These are phyloP conservation scores for Lochmaea crataegi DNA, from an alignment of 2,888 invertebrate genomes.

Conservation along the genomic window DNA sequence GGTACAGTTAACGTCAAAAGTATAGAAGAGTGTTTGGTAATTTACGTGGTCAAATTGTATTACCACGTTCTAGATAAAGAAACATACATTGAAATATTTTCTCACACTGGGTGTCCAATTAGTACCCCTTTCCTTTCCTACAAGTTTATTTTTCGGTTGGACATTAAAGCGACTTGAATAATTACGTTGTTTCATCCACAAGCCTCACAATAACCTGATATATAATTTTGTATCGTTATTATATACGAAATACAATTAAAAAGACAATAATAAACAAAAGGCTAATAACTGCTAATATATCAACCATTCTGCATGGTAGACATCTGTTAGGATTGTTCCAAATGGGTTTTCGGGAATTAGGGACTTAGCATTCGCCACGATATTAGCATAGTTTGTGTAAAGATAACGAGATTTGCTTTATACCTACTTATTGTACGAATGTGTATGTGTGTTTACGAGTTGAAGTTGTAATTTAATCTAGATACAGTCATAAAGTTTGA, in stretches of 20 bases:
- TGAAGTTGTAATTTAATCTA: conserved; percentile 27
- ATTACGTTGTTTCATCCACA: no score
- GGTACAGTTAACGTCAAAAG: no score
- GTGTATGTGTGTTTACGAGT: conserved; percentile 12
- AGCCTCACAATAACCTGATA: no score
- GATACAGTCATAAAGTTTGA: conserved; percentile 5
- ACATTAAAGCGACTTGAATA: no score
- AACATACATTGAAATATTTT: no score
- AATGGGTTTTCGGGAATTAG: conserved; percentile 37
- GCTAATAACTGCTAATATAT: conserved; percentile 40
- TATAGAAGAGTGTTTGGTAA: no score
- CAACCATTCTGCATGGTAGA: conserved; percentile 34
- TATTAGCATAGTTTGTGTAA: conserved; percentile 45
- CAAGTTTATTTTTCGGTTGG: no score
- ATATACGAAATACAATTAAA: conserved; percentile 31
- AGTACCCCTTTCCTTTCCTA: no score
- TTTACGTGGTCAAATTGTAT: no score
- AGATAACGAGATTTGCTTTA: conserved; percentile 38
- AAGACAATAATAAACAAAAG: conserved; percentile 35
- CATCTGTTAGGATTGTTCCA: conserved; percentile 40
- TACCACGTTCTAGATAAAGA: no score
- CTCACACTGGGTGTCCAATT: no score
- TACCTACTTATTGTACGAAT: conserved; percentile 38
- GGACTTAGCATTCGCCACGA: conserved; percentile 42
- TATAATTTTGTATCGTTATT: conserved; percentile 6